phyloP scores from a whole-genome alignment of 2,113 vertebrate genomes.

The Talpa occidentalis region DNA sequence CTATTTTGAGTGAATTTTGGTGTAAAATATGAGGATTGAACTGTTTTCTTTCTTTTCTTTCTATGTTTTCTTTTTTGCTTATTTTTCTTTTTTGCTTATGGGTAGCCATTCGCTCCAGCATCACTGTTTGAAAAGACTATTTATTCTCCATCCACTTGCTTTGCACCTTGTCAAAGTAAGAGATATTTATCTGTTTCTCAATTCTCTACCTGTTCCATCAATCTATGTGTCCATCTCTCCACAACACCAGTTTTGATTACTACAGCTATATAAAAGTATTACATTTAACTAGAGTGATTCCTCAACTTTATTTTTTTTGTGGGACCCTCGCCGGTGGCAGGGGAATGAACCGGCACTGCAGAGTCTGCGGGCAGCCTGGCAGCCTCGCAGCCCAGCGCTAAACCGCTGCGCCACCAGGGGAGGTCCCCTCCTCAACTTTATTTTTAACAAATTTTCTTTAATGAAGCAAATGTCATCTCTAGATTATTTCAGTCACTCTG shows the following conservation, averaged over 20 bases:
- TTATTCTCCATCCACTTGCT: neutral
- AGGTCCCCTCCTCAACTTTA: neutral
- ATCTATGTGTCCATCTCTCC: too few relatives aligned
- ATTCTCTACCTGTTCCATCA: too few relatives aligned
- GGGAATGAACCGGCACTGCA: too few relatives aligned
- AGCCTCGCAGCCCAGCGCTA: too few relatives aligned
- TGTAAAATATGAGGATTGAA: neutral
- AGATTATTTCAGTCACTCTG: too few relatives aligned
- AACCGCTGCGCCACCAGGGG: too few relatives aligned
- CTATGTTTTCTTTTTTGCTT: neutral
- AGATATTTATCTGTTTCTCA: too few relatives aligned
- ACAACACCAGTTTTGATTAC: neutral
- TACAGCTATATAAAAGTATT: neutral
- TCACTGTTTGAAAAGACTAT: neutral
- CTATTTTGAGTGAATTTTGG: neutral
- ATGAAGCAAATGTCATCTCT: too few relatives aligned
- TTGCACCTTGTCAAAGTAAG: too few relatives aligned
- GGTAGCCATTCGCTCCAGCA: neutral
- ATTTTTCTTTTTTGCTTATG: neutral
- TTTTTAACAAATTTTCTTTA: too few relatives aligned
- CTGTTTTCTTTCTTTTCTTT: neutral
- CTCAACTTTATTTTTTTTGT: neutral
- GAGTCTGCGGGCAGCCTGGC: too few relatives aligned
- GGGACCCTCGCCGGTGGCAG: too few relatives aligned
- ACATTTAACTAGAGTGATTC: neutral